A percentile compares a stretch with the other conserved stretches of the same genome.
phyloP scores from a whole-genome alignment of 2,888 invertebrate species.

The Phanerotoma sp. region DNA sequence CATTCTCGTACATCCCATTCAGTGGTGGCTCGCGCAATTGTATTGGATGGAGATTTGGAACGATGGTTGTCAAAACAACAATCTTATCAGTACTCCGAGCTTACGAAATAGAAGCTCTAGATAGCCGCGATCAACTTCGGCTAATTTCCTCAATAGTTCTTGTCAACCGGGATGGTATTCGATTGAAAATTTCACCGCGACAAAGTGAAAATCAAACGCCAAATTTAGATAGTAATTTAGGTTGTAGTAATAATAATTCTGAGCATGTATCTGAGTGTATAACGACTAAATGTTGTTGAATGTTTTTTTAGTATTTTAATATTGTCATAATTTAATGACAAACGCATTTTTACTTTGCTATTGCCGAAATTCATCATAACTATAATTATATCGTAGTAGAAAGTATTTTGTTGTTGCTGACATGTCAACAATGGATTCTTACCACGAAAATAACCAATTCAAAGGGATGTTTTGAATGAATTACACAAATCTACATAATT shows the following conservation, averaged over 20 bases:
- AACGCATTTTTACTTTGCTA: no score
- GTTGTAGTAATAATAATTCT: background rate
- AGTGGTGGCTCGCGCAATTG: constrained; percentile 58
- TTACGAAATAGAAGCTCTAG: constrained; percentile 54
- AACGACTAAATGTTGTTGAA: background rate
- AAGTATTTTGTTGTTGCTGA: no score
- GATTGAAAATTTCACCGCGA: constrained; percentile 42
- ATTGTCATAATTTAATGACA: background rate
- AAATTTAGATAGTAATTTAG: background rate
- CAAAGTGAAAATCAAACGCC: constrained; percentile 4
- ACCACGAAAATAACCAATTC: constrained; percentile 14
- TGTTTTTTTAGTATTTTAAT: background rate
- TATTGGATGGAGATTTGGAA: constrained; percentile 55
- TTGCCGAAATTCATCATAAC: no score
- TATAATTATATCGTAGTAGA: no score
- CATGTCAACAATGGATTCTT: no score
- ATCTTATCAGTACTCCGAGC: constrained; percentile 55
- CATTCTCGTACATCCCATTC: constrained; percentile 56
- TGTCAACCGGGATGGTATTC: constrained; percentile 44
- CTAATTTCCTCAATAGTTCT: constrained; percentile 59
- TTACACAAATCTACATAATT: constrained; percentile 9
- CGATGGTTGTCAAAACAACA: constrained; percentile 54
- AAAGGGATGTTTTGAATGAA: no score
- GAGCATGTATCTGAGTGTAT: background rate
- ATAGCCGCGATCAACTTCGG: constrained; percentile 54